phyloP scores from a whole-genome alignment of 1,140 invertebrate genomes.

The Gonatopus flavifemur region DNA sequence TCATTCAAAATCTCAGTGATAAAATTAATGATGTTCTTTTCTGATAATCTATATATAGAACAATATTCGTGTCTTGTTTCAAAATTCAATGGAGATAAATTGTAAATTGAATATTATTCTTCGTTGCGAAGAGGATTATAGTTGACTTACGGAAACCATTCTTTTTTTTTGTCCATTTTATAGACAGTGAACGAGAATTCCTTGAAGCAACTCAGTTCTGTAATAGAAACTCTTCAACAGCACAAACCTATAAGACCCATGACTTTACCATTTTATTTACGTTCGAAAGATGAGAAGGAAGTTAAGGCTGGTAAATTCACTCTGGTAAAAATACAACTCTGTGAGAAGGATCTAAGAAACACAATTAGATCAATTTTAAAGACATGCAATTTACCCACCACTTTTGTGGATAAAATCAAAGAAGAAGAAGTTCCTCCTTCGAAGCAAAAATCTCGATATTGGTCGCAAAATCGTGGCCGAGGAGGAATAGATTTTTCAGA shows the following conservation, averaged over 20 bases:
- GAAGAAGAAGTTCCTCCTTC: conserved; percentile 14
- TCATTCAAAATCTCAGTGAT: no score
- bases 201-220: conserved; percentile 81
- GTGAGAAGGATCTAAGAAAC: conserved; percentile 68
- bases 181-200: conserved; percentile 90
- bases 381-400: conserved; percentile 80
- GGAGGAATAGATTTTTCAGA: conserved; percentile 57
- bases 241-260: conserved; percentile 62
- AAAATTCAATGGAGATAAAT: no score
- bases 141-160: no score
- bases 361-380: conserved; percentile 78
- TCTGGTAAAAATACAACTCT: conserved; percentile 71
- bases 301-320: conserved; percentile 68
- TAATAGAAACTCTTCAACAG: conserved; percentile 74
- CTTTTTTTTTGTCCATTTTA: conserved; percentile 33
- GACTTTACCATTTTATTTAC: conserved; percentile 74
- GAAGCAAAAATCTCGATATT: conserved; percentile 35
- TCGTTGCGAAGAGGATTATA: no score
- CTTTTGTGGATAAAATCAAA: conserved; percentile 75
- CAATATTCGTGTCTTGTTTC: no score
- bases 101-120: not conserved
- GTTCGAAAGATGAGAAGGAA: conserved; percentile 64
- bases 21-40: no score
- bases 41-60: no score
- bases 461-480: conserved; percentile 30